Base-by-base conservation (phyloP, 1,140 invertebrate species). In the Drosophila bocki region DNA sequence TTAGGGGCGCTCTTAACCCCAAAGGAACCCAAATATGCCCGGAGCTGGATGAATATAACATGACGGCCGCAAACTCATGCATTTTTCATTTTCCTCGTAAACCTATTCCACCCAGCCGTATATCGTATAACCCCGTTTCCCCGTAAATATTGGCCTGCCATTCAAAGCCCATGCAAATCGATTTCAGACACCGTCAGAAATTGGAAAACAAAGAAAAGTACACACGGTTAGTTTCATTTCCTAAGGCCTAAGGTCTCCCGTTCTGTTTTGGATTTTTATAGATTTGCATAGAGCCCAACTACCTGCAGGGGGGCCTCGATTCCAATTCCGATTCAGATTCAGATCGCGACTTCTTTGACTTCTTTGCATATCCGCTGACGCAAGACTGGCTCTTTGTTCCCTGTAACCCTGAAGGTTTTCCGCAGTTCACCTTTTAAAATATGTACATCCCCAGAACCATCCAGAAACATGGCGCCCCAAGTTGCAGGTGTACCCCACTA, bases 121-220 rank as follows among this genome's bases (percentile, higher is more conserved):
- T 39, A 29, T 17, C 48, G 48, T 50, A 59, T 44, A 39, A 12
- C 17, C 56, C 48, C 29, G 26, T 29, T 50, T 39, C 50, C 61
- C 39, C 29, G 5, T 61, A 42, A 33, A 39, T 57, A 64, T 80
- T 77, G 82, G 53, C 67, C 51, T 82, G 72, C 47, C 72, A 82
- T 87, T 87, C 83, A 83, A 84, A 84, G 75, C 68, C 77, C 80
- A 87, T 87, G 83, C 72, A 88, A 87, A 87, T 87, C 68, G 39
- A 64, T 74, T 70, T 68, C 60, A 63, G 67, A 84, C 69, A 67
- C 70, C 53, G 71, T 57, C 68, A 54, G 59, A 70, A 75, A 87
- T 87, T 48, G 81, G 80, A 53, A 80, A 80, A 75, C 50, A 63
- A 69, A 79, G 72, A 79, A 78, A 72, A 64, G 17, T 44, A 19